Evolutionary conservation across 2,113 vertebrate genomes (phyloP), one percentile per base, ranked within the genome.

Genomic region (Ramphastos sulfuratus): DNA sequence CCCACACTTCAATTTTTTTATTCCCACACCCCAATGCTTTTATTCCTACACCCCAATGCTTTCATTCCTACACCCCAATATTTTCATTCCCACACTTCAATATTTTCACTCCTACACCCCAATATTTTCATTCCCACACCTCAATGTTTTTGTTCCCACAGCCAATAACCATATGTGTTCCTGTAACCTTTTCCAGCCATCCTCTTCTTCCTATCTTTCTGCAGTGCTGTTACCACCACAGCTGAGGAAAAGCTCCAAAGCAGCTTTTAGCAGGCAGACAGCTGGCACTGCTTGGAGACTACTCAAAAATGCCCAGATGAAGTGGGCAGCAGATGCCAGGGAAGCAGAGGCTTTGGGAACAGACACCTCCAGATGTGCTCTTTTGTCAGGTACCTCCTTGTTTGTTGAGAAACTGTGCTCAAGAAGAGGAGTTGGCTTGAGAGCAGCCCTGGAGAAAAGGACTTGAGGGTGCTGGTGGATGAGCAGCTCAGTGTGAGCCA

Each of bases 181-280:
- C 67, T 90, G 17, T 87, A 96, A 95, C 85, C 84, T 97, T 94
- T 96, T 78, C 70, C 92, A 89, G 81, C 82, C 89, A 82, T 80
- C 82, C 83, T 12, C 74, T 59, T 90, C 92, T 94, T 95, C 55
- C 77, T 28, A 85, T 79, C 83, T 90, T 86, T 87, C 89, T 91
- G 73, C 37, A 90, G 60, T 83, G 69, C 86, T 55, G 54, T 71
- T 94, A 94, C 81, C 86, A 93, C 58, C 42, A 87, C 69, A 95
- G 91, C 92, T 76, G 63, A 78, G 61, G 79, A 80, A 90, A 89
- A 48, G 8, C 82, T 97, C 97, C 92, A 96, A 97, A 98, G 82
- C n/a, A 56, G 78, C 87, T 94, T 90, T 56, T 72, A 23, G 91
- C 77, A 78, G 42, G 46, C 42, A 95, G 81, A 86, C 63, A 92